These are phyloP conservation scores for Heterodera filipjevi DNA, from an alignment of 2,888 invertebrate species.

Conservation along the genomic window DNA sequence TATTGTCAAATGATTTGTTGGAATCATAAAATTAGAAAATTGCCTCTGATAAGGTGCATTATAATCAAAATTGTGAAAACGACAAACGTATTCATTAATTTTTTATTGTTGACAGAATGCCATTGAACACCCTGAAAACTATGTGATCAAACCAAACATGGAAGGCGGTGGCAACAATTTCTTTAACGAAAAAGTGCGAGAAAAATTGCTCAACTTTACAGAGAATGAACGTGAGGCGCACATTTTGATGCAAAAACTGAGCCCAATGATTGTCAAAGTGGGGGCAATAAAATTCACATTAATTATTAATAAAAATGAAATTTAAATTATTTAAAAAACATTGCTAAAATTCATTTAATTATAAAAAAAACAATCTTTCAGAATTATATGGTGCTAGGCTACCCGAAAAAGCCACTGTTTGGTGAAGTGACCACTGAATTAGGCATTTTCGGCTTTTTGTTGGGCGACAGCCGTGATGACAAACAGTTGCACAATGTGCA, in stretches of 20 bases:
- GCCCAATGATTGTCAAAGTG: slow-evolving; percentile 21
- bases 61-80: too few relatives aligned
- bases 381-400: slow-evolving; percentile 57
- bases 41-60: too few relatives aligned
- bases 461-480: slow-evolving; percentile 39
- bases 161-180: slow-evolving; percentile 94
- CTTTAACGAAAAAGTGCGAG: slow-evolving; percentile 72
- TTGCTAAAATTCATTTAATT: not conserved
- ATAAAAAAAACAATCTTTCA: not conserved
- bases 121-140: slow-evolving; percentile 75
- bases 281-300: not conserved
- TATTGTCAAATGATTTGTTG: too few relatives aligned
- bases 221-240: slow-evolving; percentile 42
- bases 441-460: slow-evolving; percentile 81
- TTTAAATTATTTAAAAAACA: too few relatives aligned
- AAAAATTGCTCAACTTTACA: slow-evolving; percentile 31
- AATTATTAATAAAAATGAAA: not conserved
- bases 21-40: too few relatives aligned
- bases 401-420: slow-evolving; percentile 35
- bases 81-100: too few relatives aligned
- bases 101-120: not conserved
- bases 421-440: slow-evolving; percentile 83
- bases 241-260: slow-evolving; percentile 56
- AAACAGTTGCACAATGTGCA: not conserved
- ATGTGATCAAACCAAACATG: slow-evolving; percentile 91